Base-by-base conservation (phyloP, 2,888 invertebrate species). In the Lomographa bimaculata region DNA sequence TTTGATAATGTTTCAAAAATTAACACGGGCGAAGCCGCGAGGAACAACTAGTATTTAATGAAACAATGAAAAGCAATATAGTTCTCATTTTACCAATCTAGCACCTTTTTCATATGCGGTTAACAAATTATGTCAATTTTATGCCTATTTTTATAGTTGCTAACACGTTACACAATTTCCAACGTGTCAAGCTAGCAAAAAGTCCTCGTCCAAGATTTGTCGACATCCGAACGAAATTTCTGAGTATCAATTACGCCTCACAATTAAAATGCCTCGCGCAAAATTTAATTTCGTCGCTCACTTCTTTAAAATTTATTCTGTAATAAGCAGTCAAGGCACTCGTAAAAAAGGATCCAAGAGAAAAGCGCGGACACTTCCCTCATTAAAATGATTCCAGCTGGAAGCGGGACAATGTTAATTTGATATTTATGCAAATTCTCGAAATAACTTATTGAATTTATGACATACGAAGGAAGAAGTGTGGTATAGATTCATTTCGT, bases 341-440 rank as follows among this genome's bases (percentile, higher is more conserved):
- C 65, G 54, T 67, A 54, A 71, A 71, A 63, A 64, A 59, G 62
- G 61, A 62, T 63, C 65, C 55, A 48, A 62, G 60, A 60, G 66
- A 57, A 59, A 63, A 60, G 59, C 60, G 59, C 54, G 58, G 62
- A 64, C 59, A 58, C 59, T 64, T 54, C 47, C 56, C 60, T 65
- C 65, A 68, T 71, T 70, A 64, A 68, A 72, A 69, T 66, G 65
- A 67, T 67, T 67, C 62, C 66, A 66, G 60, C 56, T 66, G 64
- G 64, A 71, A 64, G 57, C 69, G 54, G 61, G 60, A 71, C 71
- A 71, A 68, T 71, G 69, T 71, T 74, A 72, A 74, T 72, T 71
- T 60, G 65, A 71, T 69, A 71, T 72, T 71, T 73, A 73, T 72
- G 71, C 58, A 71, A 73, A 74, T 73, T 60, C 50, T 17, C 50